Base-by-base conservation (phyloP, 2,888 invertebrate genomes). In the Schizotus pectinicornis region DNA sequence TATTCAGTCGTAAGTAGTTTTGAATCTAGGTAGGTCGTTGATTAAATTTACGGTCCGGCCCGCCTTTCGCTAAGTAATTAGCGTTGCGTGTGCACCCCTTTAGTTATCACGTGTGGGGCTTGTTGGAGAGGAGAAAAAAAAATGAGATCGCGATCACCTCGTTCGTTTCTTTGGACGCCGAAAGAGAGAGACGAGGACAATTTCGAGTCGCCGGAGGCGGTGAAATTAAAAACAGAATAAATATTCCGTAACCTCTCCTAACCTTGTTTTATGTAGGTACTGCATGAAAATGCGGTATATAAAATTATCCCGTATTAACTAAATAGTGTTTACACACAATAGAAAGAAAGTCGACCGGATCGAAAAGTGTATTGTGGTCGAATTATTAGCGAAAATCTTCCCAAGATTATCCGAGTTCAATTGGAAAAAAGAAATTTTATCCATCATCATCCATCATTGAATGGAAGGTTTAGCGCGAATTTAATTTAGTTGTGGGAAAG, bases 181-280 rank as follows among this genome's bases (percentile, higher is more conserved):
- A 22, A 22, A 22, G 22, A 22, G 22, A 22, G 22, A 22, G 22
- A 22, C 22, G 22, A 22, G 22, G 22, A 22, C 22, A 22, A 31
- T 56, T 56, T 56, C 50, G 42, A 38, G 45, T 41, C 9, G 32
- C 63, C 49, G 7, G 22, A 47, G 63, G 63, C 59, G 63, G 63
- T 46, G 61, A 63, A 63, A 61, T 63, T 61, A 63, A 56, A 45
- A n/a, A 12, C 48, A 42, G 54, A 54, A 55, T 54, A 56, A 50
- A 53, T 56, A 30, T 49, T 47, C 50, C 55, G 51, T 9, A 47
- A 52, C 60, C 50, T 53, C 53, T 47, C 58, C 36, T 43, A 56
- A 50, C 50, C 56, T 36, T 45, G 36, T 50, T 56, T 56, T 30
- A 30, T 42, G 30, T 49, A 36, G n/a, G 3, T 22, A 22, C 22